Evolutionary conservation across 1,140 invertebrate genomes (phyloP), one percentile per base, ranked within the genome.

Genomic region (Eulimnadia texana): DNA sequence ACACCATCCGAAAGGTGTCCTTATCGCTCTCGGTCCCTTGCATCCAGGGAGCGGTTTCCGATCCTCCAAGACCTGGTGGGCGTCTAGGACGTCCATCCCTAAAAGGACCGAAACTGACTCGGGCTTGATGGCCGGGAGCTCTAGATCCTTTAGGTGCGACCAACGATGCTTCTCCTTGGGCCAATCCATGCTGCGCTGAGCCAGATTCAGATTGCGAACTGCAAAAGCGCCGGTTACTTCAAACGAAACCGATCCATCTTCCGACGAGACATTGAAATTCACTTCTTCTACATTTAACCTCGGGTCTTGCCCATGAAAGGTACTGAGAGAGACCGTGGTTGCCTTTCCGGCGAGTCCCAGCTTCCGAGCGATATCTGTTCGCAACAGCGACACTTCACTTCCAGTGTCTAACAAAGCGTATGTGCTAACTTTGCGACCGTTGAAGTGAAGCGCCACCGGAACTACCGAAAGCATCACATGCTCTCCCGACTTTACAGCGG

Each of bases 261-360:
- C 24, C 19, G 58, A 47, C 25, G 28, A 33, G 3, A 58, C n/a
- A 6, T 47, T n/a, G 2, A 58, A 24, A 33, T 9, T 51, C 10
- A 47, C 57, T 0, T 23, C 16, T 16, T 33, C 16, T 3, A 11
- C 19, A 3, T 3, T 3, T n/a, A 58, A 29, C 3, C 16, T n/a
- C 19, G 57, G 57, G 24, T 58, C 57, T 24, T 58, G 57, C 3
- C 57, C 57, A 47, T 58, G 57, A 33, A 58, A 58, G 25, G 57
- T 58, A 16, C 1, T 13, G 19, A 58, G 11, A 6, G 10, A 28
- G 3, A 47, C 22, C n/a, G 19, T 0, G 1, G 20, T 13, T 1
- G 25, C 19, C 1, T 3, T 13, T 19, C 57, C 57, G 13, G 3
- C 11, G 11, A 58, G 28, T 6, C 47, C 6, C 2, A 58, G 22